A percentile compares a stretch with the other conserved stretches of the same genome.
Evolutionary conservation across 2,888 invertebrate species (phyloP).

Genomic region (Drosophila lutescens): DNA sequence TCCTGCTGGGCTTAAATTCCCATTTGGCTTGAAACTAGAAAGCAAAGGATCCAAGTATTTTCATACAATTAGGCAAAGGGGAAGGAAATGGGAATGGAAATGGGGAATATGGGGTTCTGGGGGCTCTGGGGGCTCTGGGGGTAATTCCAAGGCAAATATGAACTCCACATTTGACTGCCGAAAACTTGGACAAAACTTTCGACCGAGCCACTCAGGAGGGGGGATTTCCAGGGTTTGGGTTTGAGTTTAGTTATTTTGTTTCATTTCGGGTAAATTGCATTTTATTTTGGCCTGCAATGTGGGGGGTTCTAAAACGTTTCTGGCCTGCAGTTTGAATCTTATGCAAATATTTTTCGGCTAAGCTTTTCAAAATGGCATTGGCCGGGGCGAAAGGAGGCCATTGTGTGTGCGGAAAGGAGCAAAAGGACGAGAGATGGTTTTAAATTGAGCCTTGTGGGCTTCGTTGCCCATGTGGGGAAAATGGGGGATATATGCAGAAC

Average conservation of each 20-base stretch:
- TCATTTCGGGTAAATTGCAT: constrained; percentile 57
- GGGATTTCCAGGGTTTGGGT: not conserved
- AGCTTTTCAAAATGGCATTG: constrained; percentile 67
- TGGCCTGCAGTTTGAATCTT: constrained; percentile 74
- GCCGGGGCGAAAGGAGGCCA: constrained; percentile 16
- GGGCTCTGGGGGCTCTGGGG: not conserved
- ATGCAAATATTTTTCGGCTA: constrained; percentile 76
- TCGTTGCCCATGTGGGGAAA: constrained; percentile 16
- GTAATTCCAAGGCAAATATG: constrained; percentile 68
- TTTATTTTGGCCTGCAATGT: constrained; percentile 41
- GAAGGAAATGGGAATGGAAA: not conserved
- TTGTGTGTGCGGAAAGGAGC: constrained; percentile 34
- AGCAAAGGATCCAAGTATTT: constrained; percentile 68
- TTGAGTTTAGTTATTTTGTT: constrained; percentile 57
- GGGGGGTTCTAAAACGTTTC: constrained; percentile 41
- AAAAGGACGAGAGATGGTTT: constrained; percentile 36
- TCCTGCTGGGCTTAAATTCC: constrained; percentile 51
- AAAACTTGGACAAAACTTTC: constrained; percentile 62
- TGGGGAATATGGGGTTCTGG: not conserved
- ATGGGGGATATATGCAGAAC: too few relatives aligned
- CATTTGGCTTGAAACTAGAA: constrained; percentile 43
- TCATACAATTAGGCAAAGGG: constrained; percentile 74
- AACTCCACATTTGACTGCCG: constrained; percentile 67
- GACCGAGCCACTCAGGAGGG: constrained; percentile 25
- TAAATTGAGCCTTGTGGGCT: constrained; percentile 64